Conservation (phyloP, 2,797 vertebrate species). For the Hirundo rustica region DNA sequence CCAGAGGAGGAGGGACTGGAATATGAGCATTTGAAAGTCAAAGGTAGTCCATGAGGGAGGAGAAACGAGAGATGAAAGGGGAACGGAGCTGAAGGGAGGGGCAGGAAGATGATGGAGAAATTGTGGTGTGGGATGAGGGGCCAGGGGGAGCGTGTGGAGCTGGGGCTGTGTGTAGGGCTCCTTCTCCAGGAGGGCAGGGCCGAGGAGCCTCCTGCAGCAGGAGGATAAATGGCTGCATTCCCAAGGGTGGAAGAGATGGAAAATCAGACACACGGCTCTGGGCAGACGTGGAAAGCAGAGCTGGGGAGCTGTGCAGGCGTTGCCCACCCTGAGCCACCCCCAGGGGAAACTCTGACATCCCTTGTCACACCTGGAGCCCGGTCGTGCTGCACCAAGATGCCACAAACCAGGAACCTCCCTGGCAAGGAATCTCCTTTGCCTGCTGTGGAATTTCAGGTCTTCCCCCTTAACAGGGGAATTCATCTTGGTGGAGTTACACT, state of each 20-base stretch:
- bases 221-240: neutral
- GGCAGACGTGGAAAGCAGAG: neutral
- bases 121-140: neutral
- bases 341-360: neutral
- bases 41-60: slow-evolving; percentile 51
- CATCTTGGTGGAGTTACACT: neutral
- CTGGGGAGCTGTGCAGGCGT: neutral
- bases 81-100: neutral
- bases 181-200: neutral
- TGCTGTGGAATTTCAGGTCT: neutral
- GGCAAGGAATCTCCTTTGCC: neutral
- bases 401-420: neutral
- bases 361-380: neutral
- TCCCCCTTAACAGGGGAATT: neutral
- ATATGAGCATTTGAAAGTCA: slow-evolving; percentile 54
- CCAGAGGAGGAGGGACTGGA: slow-evolving; percentile 61
- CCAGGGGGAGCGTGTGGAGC: neutral
- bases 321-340: neutral
- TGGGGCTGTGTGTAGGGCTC: neutral
- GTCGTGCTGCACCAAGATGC: neutral
- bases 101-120: neutral
- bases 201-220: neutral
- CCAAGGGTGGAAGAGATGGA: slow-evolving; percentile 4
- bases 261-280: neutral
- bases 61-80: neutral